These are phyloP conservation scores for Grammomys dolichurus DNA, from an alignment of 2,113 vertebrate species.

Conservation along the genomic window DNA sequence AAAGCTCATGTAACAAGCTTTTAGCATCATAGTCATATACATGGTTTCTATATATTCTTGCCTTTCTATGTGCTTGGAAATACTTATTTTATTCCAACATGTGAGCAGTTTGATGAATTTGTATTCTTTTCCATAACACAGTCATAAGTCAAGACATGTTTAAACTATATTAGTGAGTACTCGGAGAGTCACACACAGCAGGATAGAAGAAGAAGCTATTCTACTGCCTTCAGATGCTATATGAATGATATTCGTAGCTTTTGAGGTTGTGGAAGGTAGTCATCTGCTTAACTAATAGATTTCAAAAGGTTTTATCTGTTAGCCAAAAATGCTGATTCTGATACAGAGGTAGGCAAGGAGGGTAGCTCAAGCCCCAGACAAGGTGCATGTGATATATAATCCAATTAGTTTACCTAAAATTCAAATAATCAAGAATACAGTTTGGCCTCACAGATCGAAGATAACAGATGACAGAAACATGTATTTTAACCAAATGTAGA, in stretches of 20 bases:
- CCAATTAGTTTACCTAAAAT: neutral
- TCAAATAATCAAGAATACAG: neutral
- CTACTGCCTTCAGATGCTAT: neutral
- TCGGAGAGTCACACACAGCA: neutral
- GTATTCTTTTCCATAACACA: neutral
- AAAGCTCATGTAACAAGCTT: constrained; percentile 11
- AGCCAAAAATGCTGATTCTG: neutral
- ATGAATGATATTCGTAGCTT: too few species aligned
- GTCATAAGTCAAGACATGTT: neutral
- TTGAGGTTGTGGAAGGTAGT: neutral
- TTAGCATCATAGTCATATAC: neutral
- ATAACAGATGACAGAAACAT: neutral
- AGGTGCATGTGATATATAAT: neutral
- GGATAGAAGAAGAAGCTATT: neutral
- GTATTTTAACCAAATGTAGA: neutral
- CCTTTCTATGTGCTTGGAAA: constrained; percentile 1
- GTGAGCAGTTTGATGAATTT: neutral
- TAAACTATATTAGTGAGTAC: neutral
- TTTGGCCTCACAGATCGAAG: neutral
- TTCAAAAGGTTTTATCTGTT: neutral
- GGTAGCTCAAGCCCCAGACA: neutral
- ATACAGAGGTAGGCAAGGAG: neutral
- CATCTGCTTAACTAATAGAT: neutral
- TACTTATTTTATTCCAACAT: neutral
- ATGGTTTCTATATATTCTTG: constrained; percentile 46